A percentile compares a stretch with the other conserved stretches of the same genome.
phyloP scores from a whole-genome alignment of 1,140 invertebrate genomes.

The Psix sp. region DNA sequence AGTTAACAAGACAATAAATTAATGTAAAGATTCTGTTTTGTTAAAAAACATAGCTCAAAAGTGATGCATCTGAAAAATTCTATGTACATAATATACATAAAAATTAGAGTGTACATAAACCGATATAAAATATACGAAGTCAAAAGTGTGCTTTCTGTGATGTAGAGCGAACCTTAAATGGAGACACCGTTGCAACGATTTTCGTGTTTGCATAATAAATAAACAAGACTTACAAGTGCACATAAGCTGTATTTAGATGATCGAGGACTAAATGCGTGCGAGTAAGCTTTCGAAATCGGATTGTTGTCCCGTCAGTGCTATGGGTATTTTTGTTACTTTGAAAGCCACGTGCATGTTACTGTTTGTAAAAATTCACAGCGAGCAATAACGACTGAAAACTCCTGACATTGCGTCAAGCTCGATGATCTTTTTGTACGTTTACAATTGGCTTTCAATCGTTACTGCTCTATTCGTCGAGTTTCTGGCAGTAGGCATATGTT shows the following conservation, averaged over 20 bases:
- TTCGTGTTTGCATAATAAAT: constrained; percentile 22
- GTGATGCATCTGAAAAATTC: constrained; percentile 21
- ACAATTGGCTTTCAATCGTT: background rate
- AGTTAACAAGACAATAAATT: no score
- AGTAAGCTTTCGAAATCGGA: no score
- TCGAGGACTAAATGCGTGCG: no score
- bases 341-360: constrained; percentile 31
- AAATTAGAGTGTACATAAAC: constrained; percentile 30
- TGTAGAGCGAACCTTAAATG: constrained; percentile 38
- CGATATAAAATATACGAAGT: constrained; percentile 38
- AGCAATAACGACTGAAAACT: constrained; percentile 10
- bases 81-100: constrained; percentile 51
- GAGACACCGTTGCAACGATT: constrained; percentile 46
- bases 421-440: constrained; percentile 5
- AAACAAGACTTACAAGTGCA: constrained; percentile 37
- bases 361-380: constrained; percentile 1
- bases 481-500: constrained; percentile 23
- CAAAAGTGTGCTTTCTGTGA: constrained; percentile 54
- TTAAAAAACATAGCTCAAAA: no score
- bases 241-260: constrained; percentile 1
- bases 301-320: constrained; percentile 19
- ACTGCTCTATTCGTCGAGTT: constrained; percentile 9
- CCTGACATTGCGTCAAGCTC: constrained; percentile 1
- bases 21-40: no score
- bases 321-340: constrained; percentile 35